Percentiles rank a stretch among this genome's conserved stretches.
Conservation (phyloP, 2,888 invertebrate species). For the Mimas tiliae region DNA sequence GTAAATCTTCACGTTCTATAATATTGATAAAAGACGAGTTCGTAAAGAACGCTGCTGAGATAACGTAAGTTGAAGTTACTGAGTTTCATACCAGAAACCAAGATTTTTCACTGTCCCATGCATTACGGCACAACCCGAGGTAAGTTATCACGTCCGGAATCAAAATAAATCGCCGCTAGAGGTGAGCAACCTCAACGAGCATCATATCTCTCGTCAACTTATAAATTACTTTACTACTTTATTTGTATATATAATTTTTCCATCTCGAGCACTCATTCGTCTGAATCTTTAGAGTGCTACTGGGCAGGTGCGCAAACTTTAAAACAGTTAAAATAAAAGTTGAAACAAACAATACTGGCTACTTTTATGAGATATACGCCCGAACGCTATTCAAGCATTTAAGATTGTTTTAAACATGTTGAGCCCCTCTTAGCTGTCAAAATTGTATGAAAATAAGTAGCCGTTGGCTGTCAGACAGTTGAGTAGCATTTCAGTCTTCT, state of each 20-base stretch:
- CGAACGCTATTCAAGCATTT: no score
- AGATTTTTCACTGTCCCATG: neutral
- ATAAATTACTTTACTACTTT: neutral
- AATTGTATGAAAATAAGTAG: no score
- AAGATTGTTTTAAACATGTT: no score
- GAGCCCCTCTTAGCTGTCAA: no score
- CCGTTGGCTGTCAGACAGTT: no score
- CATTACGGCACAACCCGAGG: neutral
- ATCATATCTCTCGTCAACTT: neutral
- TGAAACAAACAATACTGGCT: neutral
- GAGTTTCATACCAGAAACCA: neutral
- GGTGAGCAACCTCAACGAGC: neutral
- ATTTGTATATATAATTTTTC: neutral
- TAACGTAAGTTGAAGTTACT: neutral
- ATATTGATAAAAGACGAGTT: no score
- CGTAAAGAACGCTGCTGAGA: no score
- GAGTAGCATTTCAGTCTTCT: no score
- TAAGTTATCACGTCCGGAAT: constrained; percentile 13
- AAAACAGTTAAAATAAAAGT: neutral
- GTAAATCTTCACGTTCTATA: no score
- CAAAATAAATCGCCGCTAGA: constrained; percentile 5
- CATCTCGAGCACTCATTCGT: no score
- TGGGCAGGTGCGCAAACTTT: neutral
- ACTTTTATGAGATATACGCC: neutral
- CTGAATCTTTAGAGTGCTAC: neutral